These are phyloP conservation scores for Rhagonycha fulva DNA, from an alignment of 2,888 invertebrate species.

Conservation along the genomic window DNA sequence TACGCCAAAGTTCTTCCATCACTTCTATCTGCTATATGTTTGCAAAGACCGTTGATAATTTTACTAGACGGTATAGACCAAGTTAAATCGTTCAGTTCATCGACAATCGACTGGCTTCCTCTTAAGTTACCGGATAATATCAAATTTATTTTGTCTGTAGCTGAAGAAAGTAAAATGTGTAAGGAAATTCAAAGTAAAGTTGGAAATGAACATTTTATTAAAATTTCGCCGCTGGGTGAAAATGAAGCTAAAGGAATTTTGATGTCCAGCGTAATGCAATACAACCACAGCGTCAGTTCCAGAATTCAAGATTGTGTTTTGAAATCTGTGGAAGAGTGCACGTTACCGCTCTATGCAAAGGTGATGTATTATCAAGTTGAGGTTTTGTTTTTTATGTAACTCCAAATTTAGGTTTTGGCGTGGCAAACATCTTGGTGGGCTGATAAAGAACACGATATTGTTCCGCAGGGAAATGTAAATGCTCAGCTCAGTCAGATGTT, in stretches of 20 bases:
- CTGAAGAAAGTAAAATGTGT: conserved; percentile 60
- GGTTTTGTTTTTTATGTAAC: background rate
- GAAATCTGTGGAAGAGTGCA: conserved; percentile 66
- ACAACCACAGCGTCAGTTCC: conserved; percentile 65
- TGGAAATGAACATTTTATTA: conserved; percentile 47
- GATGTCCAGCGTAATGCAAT: conserved; percentile 61
- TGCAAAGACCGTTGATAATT: conserved; percentile 67
- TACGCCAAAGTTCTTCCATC: conserved; percentile 66
- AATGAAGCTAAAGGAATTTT: conserved; percentile 59
- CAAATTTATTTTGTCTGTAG: conserved; percentile 75
- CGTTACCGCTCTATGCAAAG: conserved; percentile 72
- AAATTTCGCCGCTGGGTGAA: conserved; percentile 59
- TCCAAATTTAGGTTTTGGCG: conserved; percentile 57
- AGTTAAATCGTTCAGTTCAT: conserved; percentile 60
- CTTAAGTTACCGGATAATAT: conserved; percentile 72
- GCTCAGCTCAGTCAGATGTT: conserved; percentile 71
- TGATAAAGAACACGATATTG: conserved; percentile 60
- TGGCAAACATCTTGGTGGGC: conserved; percentile 67
- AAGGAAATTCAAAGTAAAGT: conserved; percentile 49
- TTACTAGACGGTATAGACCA: conserved; percentile 79
- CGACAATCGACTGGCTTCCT: conserved; percentile 77
- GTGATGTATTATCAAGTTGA: conserved; percentile 49
- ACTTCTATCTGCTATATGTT: conserved; percentile 60
- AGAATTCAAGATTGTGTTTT: conserved; percentile 62
- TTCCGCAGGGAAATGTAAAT: conserved; percentile 60